phyloP scores from a whole-genome alignment of 1,140 invertebrate genomes.

The Zaprionus capensis region DNA sequence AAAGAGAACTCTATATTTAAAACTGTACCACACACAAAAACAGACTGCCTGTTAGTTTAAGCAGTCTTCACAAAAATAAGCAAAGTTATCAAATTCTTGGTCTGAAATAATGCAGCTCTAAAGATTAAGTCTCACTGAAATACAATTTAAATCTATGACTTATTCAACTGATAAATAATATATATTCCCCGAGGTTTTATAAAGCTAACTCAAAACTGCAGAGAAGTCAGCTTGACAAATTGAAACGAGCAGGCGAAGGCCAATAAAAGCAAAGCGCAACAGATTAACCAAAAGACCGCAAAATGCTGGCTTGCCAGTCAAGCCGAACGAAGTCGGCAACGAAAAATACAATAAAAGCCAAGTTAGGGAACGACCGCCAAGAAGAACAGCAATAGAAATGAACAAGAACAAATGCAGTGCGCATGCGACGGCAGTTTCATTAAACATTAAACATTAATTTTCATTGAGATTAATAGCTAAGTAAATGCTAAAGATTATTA shows the following conservation, averaged over 20 bases:
- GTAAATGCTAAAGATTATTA: constrained; percentile 79
- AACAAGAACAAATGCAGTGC: constrained; percentile 40
- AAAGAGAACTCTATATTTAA: constrained; percentile 22
- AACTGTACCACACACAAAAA: background rate
- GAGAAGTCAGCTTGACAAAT: constrained; percentile 31
- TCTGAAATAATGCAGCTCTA: background rate
- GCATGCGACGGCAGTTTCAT: constrained; percentile 50
- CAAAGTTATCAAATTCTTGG: too few species aligned
- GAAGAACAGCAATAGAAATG: background rate
- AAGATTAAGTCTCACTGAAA: background rate
- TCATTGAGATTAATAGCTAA: constrained; percentile 80
- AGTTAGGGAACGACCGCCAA: background rate
- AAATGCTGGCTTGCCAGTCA: constrained; percentile 31
- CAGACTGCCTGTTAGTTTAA: too few species aligned
- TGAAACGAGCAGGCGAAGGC: constrained; percentile 41
- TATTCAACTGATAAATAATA: background rate
- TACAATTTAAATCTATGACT: background rate
- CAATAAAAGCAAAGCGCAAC: constrained; percentile 68
- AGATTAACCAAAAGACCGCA: constrained; percentile 56
- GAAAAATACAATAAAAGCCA: constrained; percentile 32
- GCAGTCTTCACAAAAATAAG: background rate
- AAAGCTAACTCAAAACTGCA: background rate
- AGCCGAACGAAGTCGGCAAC: constrained; percentile 4
- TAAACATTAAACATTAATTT: constrained; percentile 73
- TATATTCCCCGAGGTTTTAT: background rate